Base-by-base conservation (phyloP, 2,113 vertebrate species). In the Platycercus adscitus region DNA sequence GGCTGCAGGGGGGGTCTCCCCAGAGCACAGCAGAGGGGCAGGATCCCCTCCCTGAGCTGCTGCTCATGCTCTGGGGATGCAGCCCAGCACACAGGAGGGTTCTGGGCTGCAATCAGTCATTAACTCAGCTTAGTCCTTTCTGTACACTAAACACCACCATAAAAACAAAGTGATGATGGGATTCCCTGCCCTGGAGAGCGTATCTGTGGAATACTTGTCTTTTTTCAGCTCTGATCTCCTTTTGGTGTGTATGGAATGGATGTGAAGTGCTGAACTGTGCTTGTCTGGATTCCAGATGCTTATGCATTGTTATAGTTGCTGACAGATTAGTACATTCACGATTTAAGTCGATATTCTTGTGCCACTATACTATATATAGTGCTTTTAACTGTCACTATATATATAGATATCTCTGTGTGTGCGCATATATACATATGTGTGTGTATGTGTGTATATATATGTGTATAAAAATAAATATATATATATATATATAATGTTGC, bases 121-220 rank as follows among this genome's bases (percentile, higher is more conserved):
- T 55, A 82, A 72, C 81, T 88, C 41, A 0, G 39, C 50, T 66
- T 58, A 6, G 6, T 16, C 50, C 50, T 0, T 33, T 46, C 31
- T 33, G 19, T 13, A 50, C 50, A 19, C 18, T 17, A 7, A 33
- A n/a, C 7, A 46, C 9, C 37, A 70, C n/a, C 9, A 2, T 31
- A 37, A 46, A 58, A 39, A 9, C 20, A 0, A 0, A 3, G 49
- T 1, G 46, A 0, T 61, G 64, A 18, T 66, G 76, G 15, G 18
- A 25, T 31, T 60, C 26, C 50, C 0, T 5, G 52, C 7, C 1
- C 75, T 39, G 31, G 35, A 10, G 7, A n/a, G 52, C 17, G 3
- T 3, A 17, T 9, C 52, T 56, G 10, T 10, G 64, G 46, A 24
- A 8, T 15, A 1, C 43, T 20, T 2, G 11, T 21, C 68, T n/a